These are phyloP conservation scores for Apteryx mantelli DNA, from an alignment of 2,113 vertebrate species.

Conservation along the genomic window DNA sequence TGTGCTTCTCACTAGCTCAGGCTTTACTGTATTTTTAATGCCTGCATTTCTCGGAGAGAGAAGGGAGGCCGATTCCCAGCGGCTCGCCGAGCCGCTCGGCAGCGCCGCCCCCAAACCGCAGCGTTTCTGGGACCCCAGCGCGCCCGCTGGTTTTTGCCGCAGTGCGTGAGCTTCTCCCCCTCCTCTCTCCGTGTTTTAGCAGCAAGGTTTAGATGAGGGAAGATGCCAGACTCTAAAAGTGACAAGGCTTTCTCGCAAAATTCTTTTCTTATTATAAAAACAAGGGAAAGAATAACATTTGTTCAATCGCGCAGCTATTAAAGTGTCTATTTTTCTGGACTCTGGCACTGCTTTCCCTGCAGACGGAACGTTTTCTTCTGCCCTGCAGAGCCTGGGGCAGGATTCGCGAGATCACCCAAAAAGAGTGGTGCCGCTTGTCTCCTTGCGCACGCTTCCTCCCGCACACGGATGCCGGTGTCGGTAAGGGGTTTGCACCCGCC, in stretches of 20 bases:
- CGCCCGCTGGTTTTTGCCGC: rapidly evolving
- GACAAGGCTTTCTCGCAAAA: not conserved
- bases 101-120: rapidly evolving
- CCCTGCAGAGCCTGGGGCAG: not conserved
- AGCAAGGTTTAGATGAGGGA: not conserved
- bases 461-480: not conserved
- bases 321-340: not conserved
- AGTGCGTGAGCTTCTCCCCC: not conserved
- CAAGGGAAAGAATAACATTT: constrained; percentile 25
- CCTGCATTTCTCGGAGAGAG: too few species aligned
- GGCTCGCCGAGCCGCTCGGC: too few species aligned
- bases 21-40: too few species aligned
- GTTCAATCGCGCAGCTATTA: not conserved
- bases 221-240: not conserved
- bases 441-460: not conserved
- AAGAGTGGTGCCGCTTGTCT: not conserved
- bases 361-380: not conserved
- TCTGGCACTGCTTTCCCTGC: not conserved
- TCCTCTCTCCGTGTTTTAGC: not conserved
- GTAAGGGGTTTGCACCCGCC: not conserved
- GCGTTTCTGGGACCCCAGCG: rapidly evolving
- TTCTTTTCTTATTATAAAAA: not conserved
- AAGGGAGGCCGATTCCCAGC: too few species aligned
- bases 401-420: constrained; percentile 22
- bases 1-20: too few species aligned